These are phyloP conservation scores for Lepus oiostolus DNA, from an alignment of 2,797 vertebrate species.

Conservation along the genomic window DNA sequence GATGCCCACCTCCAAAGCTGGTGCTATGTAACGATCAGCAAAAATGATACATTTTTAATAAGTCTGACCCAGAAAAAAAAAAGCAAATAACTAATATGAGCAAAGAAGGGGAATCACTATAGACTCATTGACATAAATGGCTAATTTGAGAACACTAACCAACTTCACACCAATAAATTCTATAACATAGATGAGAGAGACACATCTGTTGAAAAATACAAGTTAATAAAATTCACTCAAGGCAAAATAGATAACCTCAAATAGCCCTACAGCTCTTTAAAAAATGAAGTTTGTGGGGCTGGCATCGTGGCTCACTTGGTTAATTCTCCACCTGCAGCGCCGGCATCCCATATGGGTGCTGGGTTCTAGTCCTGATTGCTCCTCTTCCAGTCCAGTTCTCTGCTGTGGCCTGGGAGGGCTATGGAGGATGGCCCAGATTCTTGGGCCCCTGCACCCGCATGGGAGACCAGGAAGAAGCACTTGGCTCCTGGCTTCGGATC, in stretches of 20 bases:
- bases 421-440: too few species aligned
- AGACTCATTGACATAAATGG: background rate
- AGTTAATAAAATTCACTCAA: background rate
- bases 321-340: too few species aligned
- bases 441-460: too few species aligned
- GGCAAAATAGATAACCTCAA: background rate
- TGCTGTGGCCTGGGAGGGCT: too few species aligned
- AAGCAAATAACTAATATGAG: background rate
- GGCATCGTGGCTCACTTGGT: too few species aligned
- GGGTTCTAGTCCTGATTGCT: too few species aligned
- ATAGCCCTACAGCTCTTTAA: background rate
- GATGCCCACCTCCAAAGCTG: too few species aligned
- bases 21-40: background rate
- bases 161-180: background rate
- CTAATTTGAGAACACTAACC: background rate
- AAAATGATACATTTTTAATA: constrained; percentile 4
- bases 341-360: too few species aligned
- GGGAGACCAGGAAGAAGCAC: too few species aligned
- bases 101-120: background rate
- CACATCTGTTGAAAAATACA: background rate
- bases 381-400: too few species aligned
- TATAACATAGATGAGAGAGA: background rate
- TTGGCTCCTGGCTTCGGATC: too few species aligned
- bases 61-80: background rate
- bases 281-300: background rate